phyloP scores from a whole-genome alignment of 2,113 vertebrate genomes.

The Colaptes auratus region DNA sequence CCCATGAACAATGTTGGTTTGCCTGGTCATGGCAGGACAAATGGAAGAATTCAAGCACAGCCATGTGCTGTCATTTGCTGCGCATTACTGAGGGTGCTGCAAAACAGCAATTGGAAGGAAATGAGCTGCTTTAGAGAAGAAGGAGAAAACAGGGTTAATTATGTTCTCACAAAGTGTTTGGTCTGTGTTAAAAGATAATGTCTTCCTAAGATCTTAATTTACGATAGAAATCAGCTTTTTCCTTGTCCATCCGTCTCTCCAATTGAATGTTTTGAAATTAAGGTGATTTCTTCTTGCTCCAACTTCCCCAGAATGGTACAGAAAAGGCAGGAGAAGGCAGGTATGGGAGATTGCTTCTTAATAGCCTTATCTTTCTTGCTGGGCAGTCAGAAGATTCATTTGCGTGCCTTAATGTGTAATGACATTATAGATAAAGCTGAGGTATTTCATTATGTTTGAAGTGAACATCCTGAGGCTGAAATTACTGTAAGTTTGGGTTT shows the following conservation, averaged over 20 bases:
- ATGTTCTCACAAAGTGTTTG: background rate
- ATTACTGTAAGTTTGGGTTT: background rate
- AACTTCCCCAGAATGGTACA: accelerated
- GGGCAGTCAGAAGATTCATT: background rate
- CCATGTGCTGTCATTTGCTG: background rate
- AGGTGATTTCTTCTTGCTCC: background rate
- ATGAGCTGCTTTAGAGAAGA: background rate
- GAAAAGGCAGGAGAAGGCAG: background rate
- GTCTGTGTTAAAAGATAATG: background rate
- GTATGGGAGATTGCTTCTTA: background rate
- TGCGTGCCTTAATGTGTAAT: background rate
- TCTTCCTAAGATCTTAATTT: background rate
- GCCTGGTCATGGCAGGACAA: background rate
- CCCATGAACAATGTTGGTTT: background rate
- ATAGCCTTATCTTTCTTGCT: background rate
- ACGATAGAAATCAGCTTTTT: background rate
- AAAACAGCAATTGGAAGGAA: background rate
- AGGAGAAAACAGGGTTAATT: background rate
- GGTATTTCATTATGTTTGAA: background rate
- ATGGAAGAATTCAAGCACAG: background rate
- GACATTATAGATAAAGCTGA: background rate
- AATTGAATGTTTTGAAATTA: background rate
- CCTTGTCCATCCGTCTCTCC: background rate
- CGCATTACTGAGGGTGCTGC: background rate
- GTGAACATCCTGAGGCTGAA: background rate